phyloP scores from a whole-genome alignment of 2,888 invertebrate species.

The Sicus ferrugineus region DNA sequence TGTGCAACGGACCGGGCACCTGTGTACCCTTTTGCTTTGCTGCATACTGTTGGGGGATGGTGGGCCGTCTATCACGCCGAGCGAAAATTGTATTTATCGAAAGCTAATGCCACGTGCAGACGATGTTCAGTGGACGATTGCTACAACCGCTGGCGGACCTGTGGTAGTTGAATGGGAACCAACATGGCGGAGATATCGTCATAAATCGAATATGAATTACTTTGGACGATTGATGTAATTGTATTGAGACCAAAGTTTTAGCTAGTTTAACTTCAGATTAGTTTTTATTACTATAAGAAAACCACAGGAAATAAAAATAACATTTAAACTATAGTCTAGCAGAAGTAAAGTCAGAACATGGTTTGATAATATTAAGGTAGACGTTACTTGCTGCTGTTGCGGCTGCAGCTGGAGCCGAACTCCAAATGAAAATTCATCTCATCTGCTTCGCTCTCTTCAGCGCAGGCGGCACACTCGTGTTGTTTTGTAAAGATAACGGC shows the following conservation, averaged over 20 bases:
- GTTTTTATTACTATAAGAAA: no score
- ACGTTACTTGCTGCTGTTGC: not conserved
- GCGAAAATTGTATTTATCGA: slow-evolving; percentile 89
- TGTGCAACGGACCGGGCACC: slow-evolving; percentile 97
- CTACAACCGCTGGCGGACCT: slow-evolving; percentile 84
- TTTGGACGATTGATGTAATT: slow-evolving; percentile 77
- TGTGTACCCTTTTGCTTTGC: slow-evolving; percentile 90
- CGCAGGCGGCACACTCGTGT: slow-evolving; percentile 60
- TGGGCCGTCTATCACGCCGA: slow-evolving; percentile 69
- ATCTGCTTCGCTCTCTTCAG: slow-evolving; percentile 51
- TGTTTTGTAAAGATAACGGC: slow-evolving; percentile 48
- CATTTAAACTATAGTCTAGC: not conserved
- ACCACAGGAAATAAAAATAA: no score
- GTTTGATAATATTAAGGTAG: not conserved
- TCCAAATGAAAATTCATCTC: slow-evolving; percentile 56
- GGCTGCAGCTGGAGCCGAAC: slow-evolving; percentile 48
- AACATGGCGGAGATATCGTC: slow-evolving; percentile 64
- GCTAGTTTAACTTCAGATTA: no score
- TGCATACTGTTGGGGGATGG: slow-evolving; percentile 76
- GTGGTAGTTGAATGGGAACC: slow-evolving; percentile 93
- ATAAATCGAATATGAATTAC: slow-evolving; percentile 70
- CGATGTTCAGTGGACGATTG: slow-evolving; percentile 86
- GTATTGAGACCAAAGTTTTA: no score
- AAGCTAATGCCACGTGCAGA: slow-evolving; percentile 91
- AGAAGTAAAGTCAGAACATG: not conserved